Percentiles rank a stretch among this genome's conserved stretches.
Conservation (phyloP, 2,888 invertebrate genomes). For the Agrotis ipsilon region DNA sequence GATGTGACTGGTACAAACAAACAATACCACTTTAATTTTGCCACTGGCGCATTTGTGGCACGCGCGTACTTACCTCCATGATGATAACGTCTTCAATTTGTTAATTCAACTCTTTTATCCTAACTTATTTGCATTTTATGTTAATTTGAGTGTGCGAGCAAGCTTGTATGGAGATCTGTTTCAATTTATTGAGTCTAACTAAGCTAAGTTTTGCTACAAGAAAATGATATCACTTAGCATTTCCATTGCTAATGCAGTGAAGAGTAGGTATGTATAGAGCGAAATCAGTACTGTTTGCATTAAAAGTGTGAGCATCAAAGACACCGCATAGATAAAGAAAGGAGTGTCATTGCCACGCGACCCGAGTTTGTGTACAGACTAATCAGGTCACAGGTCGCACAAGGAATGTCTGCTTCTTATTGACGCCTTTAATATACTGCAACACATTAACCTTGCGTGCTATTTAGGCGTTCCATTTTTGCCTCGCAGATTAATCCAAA, state of each 20-base stretch:
- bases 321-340: slow-evolving; percentile 64
- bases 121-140: slow-evolving; percentile 54
- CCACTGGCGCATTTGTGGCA: slow-evolving; percentile 36
- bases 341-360: slow-evolving; percentile 60
- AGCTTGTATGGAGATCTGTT: slow-evolving; percentile 30
- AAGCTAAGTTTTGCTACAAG: background rate
- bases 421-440: slow-evolving; percentile 82
- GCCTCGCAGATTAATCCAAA: slow-evolving; percentile 73
- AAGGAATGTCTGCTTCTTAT: slow-evolving; percentile 84
- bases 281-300: slow-evolving; percentile 47
- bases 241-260: slow-evolving; percentile 11
- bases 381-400: slow-evolving; percentile 78
- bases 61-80: slow-evolving; percentile 18
- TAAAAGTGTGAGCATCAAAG: slow-evolving; percentile 47
- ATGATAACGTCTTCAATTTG: slow-evolving; percentile 51
- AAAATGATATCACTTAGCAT: slow-evolving; percentile 12
- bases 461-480: slow-evolving; percentile 79
- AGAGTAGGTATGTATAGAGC: slow-evolving; percentile 6
- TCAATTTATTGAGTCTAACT: slow-evolving; percentile 35
- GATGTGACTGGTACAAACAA: slow-evolving; percentile 67
- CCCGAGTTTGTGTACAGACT: slow-evolving; percentile 57
- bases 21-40: slow-evolving; percentile 62
- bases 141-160: slow-evolving; percentile 34
- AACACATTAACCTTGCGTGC: slow-evolving; percentile 86
- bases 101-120: slow-evolving; percentile 50